These are phyloP conservation scores for Sminthurides bifidus DNA, from an alignment of 1,140 invertebrate genomes.

Conservation along the genomic window DNA sequence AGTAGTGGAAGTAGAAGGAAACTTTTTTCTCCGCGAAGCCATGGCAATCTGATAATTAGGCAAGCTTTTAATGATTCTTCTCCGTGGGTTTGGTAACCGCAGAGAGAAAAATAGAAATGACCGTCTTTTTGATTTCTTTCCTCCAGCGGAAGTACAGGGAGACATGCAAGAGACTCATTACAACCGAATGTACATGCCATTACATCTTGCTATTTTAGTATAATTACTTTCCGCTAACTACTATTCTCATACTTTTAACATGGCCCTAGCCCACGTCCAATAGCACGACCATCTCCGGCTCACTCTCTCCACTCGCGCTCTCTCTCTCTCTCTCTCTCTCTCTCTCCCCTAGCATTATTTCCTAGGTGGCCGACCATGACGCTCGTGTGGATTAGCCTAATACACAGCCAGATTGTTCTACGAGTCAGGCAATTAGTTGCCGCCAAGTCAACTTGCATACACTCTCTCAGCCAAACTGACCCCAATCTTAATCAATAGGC, in stretches of 20 bases:
- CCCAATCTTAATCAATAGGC: too few relatives aligned
- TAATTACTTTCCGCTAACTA: conserved; percentile 28
- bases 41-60: conserved; percentile 31
- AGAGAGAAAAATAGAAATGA: conserved; percentile 23
- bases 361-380: too few relatives aligned
- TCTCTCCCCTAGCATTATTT: neutral
- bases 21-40: conserved; percentile 3
- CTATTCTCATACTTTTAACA: neutral
- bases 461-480: too few relatives aligned
- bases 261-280: neutral
- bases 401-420: too few relatives aligned
- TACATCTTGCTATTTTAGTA: conserved; percentile 30
- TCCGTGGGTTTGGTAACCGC: conserved; percentile 18
- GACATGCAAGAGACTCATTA: conserved; percentile 31
- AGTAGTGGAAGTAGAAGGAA: neutral
- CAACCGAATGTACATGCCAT: conserved; percentile 23
- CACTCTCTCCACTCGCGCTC: neutral
- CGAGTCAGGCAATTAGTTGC: too few relatives aligned
- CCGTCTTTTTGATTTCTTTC: conserved; percentile 28
- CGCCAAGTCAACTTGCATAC: too few relatives aligned
- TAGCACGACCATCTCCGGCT: too few relatives aligned
- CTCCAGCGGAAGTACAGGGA: conserved; percentile 22
- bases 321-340: neutral
- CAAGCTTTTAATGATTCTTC: conserved; percentile 31
- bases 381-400: too few relatives aligned